phyloP scores from a whole-genome alignment of 2,888 invertebrate species.

The Thymelicus acteon region DNA sequence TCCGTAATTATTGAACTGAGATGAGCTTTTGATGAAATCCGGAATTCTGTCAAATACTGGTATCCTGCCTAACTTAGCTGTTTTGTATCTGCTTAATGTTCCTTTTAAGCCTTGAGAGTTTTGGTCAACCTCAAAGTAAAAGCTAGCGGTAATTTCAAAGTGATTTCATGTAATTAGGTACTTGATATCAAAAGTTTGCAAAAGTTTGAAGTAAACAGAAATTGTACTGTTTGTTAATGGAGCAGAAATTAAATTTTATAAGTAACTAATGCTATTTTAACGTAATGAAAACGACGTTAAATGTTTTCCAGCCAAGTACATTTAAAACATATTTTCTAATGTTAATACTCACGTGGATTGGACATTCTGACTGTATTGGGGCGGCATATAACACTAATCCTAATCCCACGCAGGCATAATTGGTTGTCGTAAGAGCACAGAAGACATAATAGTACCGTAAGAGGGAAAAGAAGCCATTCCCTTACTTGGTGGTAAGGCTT shows the following conservation, averaged over 20 bases:
- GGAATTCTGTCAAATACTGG: slow-evolving; percentile 13
- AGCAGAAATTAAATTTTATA: not conserved
- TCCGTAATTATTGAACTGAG: not conserved
- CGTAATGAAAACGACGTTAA: not conserved
- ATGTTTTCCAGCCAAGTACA: no score
- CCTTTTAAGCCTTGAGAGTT: slow-evolving; percentile 32
- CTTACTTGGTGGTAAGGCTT: no score
- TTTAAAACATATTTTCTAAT: no score
- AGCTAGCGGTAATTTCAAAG: slow-evolving; percentile 24
- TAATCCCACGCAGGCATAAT: no score
- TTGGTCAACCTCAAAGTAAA: slow-evolving; percentile 21
- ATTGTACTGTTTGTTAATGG: not conserved
- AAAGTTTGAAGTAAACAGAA: slow-evolving; percentile 4
- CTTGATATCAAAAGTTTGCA: slow-evolving; percentile 11
- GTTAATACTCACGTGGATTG: no score
- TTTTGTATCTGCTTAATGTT: slow-evolving; percentile 40
- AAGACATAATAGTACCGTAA: no score
- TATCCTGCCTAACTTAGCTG: slow-evolving; percentile 37
- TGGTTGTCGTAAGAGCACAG: no score
- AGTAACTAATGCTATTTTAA: not conserved
- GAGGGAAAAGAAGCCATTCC: no score
- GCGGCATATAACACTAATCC: no score
- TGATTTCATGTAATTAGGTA: slow-evolving; percentile 1
- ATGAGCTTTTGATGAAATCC: slow-evolving; percentile 15
- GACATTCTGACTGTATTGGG: no score